Percentiles rank a stretch among this genome's conserved stretches.
phyloP scores from a whole-genome alignment of 2,888 invertebrate genomes.

The Callyntrura guangdongensis region DNA sequence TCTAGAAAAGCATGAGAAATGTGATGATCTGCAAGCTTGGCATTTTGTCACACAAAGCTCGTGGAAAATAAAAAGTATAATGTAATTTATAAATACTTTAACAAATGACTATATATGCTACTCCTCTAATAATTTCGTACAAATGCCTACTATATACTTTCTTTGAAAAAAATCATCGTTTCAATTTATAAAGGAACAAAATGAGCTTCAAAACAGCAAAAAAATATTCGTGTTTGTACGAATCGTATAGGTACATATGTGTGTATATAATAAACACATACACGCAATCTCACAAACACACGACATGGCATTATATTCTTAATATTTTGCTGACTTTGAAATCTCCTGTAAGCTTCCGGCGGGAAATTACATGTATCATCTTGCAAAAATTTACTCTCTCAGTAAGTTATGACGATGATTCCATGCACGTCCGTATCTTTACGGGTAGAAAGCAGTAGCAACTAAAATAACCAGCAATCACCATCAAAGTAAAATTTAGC shows the following conservation, averaged over 20 bases:
- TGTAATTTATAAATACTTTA: neutral
- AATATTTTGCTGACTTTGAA: slow-evolving; percentile 30
- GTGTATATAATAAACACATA: neutral
- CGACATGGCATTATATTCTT: too few species aligned
- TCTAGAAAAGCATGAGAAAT: neutral
- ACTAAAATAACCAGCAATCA: slow-evolving; percentile 47
- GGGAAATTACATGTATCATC: neutral
- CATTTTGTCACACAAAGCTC: slow-evolving; percentile 13
- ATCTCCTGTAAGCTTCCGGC: neutral
- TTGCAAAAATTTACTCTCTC: neutral
- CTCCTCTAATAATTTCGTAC: too few species aligned
- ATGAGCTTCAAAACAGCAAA: neutral
- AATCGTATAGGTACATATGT: too few species aligned
- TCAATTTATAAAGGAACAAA: neutral
- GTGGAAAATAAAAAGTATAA: neutral
- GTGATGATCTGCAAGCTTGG: neutral
- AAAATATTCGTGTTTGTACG: neutral
- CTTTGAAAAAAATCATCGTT: slow-evolving; percentile 4
- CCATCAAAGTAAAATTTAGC: slow-evolving; percentile 70
- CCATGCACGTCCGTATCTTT: slow-evolving; percentile 54
- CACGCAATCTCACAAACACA: too few species aligned
- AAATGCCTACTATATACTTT: neutral
- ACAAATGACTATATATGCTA: too few species aligned
- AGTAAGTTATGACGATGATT: slow-evolving; percentile 49
- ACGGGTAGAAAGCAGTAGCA: neutral